These are phyloP conservation scores for Aurelia coerulea DNA, from an alignment of 30 jellyfish, hydroid and myxozoan species.

Conservation along the genomic window DNA sequence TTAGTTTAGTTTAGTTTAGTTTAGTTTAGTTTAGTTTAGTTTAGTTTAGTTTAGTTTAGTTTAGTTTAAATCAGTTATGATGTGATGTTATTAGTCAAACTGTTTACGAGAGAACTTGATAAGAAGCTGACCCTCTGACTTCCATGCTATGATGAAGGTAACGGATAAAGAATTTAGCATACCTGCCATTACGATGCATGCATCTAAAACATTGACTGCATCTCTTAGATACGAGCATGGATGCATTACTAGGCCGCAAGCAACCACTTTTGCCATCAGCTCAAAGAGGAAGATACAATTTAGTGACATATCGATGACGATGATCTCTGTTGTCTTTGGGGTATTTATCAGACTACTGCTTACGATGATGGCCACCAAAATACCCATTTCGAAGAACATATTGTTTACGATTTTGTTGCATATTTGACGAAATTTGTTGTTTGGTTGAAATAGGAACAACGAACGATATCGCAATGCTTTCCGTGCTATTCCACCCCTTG, in stretches of 20 bases:
- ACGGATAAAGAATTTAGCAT: neutral
- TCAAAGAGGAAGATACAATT: slow-evolving; percentile 62
- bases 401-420: slow-evolving; percentile 44
- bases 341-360: slow-evolving; percentile 52
- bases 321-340: neutral
- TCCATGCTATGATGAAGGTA: no score
- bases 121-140: neutral
- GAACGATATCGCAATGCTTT: slow-evolving; percentile 52
- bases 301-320: slow-evolving; percentile 13
- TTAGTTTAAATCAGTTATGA: neutral
- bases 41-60: neutral
- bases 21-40: no score
- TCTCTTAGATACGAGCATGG: slow-evolving; percentile 75
- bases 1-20: no score
- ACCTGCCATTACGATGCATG: slow-evolving; percentile 42
- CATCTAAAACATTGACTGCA: slow-evolving; percentile 75
- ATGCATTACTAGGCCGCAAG: slow-evolving; percentile 76
- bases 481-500: slow-evolving; percentile 16
- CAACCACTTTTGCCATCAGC: slow-evolving; percentile 58
- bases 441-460: slow-evolving; percentile 47
- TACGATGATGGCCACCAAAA: slow-evolving; percentile 26
- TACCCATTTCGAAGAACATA: slow-evolving; percentile 23
- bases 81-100: neutral
- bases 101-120: neutral
- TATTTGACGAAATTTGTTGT: slow-evolving; percentile 35